Percentiles rank a stretch among this genome's conserved stretches.
These are phyloP conservation scores for Atrina japonica DNA, from an alignment of 2,888 invertebrate species.

Conservation along the genomic window DNA sequence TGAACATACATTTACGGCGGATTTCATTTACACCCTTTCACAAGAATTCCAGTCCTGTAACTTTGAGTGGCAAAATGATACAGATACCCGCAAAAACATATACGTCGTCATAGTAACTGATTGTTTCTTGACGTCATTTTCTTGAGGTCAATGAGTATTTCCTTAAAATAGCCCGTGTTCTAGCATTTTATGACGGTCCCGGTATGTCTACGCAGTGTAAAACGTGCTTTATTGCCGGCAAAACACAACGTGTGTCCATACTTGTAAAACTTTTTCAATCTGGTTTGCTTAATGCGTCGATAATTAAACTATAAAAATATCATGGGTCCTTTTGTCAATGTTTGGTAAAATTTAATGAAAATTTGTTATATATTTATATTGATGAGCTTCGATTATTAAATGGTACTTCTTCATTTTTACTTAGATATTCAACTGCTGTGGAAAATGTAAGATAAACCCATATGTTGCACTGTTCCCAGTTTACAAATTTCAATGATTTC, in stretches of 20 bases:
- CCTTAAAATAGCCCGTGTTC: background rate
- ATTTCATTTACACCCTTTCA: no score
- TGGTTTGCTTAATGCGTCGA: no score
- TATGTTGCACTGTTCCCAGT: background rate
- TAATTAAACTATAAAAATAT: no score
- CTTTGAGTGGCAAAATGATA: no score
- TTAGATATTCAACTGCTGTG: background rate
- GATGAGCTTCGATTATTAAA: background rate
- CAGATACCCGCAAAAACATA: no score
- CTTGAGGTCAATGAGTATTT: no score
- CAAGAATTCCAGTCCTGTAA: no score
- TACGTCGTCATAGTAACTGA: no score
- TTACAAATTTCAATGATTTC: conserved; percentile 2
- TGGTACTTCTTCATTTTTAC: background rate
- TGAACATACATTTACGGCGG: no score
- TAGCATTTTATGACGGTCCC: background rate
- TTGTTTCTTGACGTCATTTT: no score
- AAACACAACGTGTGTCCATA: background rate
- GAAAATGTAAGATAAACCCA: background rate
- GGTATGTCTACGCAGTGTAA: conserved; percentile 1
- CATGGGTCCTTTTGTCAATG: no score
- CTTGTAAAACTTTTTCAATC: background rate
- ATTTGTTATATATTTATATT: background rate
- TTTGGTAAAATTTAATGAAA: no score
- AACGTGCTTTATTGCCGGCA: background rate